Base-by-base conservation (phyloP, 2,113 vertebrate genomes). In the Sterrhoptilus dennistouni region DNA sequence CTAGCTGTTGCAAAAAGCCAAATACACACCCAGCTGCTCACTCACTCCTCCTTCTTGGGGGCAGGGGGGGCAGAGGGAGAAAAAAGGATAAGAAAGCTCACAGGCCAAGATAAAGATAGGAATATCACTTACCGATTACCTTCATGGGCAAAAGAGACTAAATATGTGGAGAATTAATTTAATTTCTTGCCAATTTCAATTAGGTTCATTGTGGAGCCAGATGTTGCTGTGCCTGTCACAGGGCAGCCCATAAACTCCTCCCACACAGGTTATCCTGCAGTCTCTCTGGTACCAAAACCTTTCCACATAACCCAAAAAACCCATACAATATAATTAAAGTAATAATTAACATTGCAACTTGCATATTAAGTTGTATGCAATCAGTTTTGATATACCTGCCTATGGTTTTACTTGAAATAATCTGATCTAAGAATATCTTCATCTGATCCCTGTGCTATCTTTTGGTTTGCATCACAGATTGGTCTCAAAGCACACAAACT, bases 1-100 rank as follows among this genome's bases (percentile, higher is more conserved):
- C 15, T 87, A 61, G 29, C 4, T 24, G 61, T 79, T 3, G 2
- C 18, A 52, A 83, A 70, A 47, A 83, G 19, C 5, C 16, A 76
- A 63, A 75, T 75, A 36, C n/a, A 70, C 24, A 86, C 8, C 27
- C 45, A 60, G 33, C 19, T 76, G 28, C 7, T 68, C 27, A 17
- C 28, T 57, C 14, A 13, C 21, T 78, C 20, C 24, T 42, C 13
- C 12, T 65, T 78, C 31, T 93, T 16, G 38, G 38, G 38, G 38
- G 38, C n/a, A 2, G 24, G 16, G 33, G 3, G 4, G 5, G 3
- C 7, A 89, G 12, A 6, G 12, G 6, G 3, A 63, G 4, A 40
- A 83, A 49, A 72, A 66, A 40, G 6, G 5, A 31, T 44, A 22
- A 68, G 12, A 83, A 80, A 83, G 7, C 9, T 83, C 20, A 38